Evolutionary conservation across 53 echinoderm and acorn worm species (phyloP).

Genomic region (Henricia sp.): DNA sequence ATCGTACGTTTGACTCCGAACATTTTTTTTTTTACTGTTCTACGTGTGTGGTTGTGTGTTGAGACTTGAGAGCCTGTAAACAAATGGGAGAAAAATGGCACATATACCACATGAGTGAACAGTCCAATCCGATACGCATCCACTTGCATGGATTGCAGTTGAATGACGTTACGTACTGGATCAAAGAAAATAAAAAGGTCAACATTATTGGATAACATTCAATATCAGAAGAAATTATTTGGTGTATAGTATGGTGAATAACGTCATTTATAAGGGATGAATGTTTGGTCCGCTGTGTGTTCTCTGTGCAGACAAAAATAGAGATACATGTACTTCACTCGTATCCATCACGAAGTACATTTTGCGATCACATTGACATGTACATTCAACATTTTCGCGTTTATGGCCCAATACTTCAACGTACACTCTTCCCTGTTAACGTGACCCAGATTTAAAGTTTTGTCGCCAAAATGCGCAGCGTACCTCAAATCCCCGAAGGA

Average conservation of each 20-base stretch:
- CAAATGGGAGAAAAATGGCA: neutral
- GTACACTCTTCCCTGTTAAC: no score
- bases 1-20: no score
- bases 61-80: neutral
- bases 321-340: neutral
- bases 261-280: neutral
- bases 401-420: no score
- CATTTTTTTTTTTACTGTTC: no score
- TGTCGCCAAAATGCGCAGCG: no score
- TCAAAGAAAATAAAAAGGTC: neutral
- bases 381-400: no score
- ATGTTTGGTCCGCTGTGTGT: neutral
- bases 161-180: slow-evolving; percentile 29
- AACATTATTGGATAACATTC: neutral
- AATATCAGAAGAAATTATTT: neutral
- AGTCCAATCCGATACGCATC: slow-evolving; percentile 4
- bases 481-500: no score
- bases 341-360: neutral
- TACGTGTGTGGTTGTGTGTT: no score
- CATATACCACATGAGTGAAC: slow-evolving; percentile 12
- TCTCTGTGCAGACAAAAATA: neutral
- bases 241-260: neutral
- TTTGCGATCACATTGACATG: no score
- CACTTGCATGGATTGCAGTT: slow-evolving; percentile 35
- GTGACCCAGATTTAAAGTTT: no score